Conservation (phyloP, 2,888 invertebrate species). For the Chymomyza fuscimana region DNA sequence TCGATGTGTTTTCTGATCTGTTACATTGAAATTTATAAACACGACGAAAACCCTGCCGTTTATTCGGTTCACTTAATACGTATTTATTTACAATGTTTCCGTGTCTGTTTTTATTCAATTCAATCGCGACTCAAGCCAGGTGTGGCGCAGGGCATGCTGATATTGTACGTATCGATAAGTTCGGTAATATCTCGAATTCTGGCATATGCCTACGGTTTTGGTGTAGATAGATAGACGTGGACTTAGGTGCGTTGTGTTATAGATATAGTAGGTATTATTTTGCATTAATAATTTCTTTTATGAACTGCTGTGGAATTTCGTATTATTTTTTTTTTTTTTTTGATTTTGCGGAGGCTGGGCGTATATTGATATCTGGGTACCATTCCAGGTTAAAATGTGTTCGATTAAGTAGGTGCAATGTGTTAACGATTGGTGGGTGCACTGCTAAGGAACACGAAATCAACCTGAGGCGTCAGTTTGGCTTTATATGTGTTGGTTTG, state of each 20-base stretch:
- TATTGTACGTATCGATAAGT: conserved; percentile 21
- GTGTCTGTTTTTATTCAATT: conserved; percentile 61
- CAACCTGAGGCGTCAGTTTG: conserved; percentile 62
- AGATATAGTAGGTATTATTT: neutral
- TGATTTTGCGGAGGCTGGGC: conserved; percentile 74
- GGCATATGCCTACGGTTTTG: neutral
- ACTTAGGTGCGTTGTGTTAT: conserved; percentile 6
- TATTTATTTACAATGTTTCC: conserved; percentile 63
- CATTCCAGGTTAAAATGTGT: conserved; percentile 75
- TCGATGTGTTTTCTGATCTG: conserved; percentile 6
- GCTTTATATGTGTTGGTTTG: conserved; percentile 37
- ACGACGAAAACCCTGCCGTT: conserved; percentile 14
- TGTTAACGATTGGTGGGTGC: conserved; percentile 36
- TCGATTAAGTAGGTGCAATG: conserved; percentile 52
- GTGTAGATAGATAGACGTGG: neutral
- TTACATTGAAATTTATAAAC: conserved; percentile 7
- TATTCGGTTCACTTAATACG: conserved; percentile 41
- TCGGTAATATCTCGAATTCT: conserved; percentile 6
- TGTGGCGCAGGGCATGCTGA: conserved; percentile 73
- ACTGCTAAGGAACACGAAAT: conserved; percentile 50
- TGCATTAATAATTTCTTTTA: neutral
- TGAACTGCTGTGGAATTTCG: conserved; percentile 8
- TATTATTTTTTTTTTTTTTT: conserved; percentile 21
- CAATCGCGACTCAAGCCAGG: conserved; percentile 75
- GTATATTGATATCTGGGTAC: conserved; percentile 79